Conservation (phyloP, 2,113 vertebrate genomes). For the Parus major region DNA sequence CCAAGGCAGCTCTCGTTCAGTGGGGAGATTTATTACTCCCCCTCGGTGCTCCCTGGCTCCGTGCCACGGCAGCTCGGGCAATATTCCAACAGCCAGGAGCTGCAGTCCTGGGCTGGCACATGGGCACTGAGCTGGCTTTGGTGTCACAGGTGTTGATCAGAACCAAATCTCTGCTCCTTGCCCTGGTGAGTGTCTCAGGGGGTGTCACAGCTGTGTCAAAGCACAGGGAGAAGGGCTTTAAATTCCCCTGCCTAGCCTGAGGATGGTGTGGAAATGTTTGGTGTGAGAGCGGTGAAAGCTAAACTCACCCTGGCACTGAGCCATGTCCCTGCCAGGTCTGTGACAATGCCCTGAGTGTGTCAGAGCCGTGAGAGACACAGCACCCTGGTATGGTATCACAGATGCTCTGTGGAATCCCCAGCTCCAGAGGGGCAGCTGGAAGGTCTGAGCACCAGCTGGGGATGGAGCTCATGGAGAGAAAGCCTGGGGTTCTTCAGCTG, state of each 20-base stretch:
- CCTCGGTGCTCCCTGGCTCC: background rate
- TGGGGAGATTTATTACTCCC: constrained; percentile 33
- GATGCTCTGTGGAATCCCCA: accelerated
- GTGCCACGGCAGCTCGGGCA: background rate
- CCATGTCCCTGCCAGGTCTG: accelerated
- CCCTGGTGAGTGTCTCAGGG: accelerated
- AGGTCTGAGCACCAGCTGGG: accelerated
- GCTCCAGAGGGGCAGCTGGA: accelerated
- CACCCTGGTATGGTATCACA: accelerated
- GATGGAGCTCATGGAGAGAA: background rate
- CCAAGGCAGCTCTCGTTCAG: constrained; percentile 39
- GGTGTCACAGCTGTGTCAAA: background rate
- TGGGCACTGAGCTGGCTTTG: accelerated
- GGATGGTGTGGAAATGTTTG: background rate
- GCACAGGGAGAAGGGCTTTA: background rate
- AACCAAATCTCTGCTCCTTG: background rate
- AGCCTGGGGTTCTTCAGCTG: too few species aligned
- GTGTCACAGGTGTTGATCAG: background rate
- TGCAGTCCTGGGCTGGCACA: background rate
- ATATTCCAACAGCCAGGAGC: background rate
- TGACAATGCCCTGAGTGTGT: background rate
- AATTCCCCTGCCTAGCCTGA: background rate
- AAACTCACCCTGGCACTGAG: background rate
- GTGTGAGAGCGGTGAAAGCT: background rate
- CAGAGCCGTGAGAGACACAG: accelerated